A percentile compares a stretch with the other conserved stretches of the same genome.
These are phyloP conservation scores for Azemiops feae DNA, from an alignment of 2,113 vertebrate genomes.

Conservation along the genomic window DNA sequence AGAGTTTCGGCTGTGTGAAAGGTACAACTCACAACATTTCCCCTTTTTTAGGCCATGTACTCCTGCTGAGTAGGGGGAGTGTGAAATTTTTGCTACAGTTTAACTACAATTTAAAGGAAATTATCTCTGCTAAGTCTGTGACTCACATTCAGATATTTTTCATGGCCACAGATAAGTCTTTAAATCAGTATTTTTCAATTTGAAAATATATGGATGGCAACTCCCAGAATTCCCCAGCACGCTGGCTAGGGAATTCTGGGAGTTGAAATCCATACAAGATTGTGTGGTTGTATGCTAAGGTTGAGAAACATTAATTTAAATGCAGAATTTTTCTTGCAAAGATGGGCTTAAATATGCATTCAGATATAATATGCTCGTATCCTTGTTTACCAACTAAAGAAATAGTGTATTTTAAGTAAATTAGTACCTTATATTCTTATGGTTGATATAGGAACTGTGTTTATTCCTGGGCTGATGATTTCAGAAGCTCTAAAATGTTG, in stretches of 20 bases:
- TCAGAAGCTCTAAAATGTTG: not conserved
- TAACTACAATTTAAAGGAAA: not conserved
- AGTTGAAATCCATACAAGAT: not conserved
- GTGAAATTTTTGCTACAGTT: not conserved
- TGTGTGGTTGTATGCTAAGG: not conserved
- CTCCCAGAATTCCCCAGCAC: not conserved
- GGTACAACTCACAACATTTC: slow-evolving; percentile 53
- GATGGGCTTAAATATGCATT: not conserved
- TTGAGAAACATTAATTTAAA: not conserved
- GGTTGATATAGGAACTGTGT: not conserved
- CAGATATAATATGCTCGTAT: not conserved
- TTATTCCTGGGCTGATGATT: not conserved
- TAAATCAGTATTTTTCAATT: not conserved
- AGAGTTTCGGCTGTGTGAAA: slow-evolving; percentile 81
- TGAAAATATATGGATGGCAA: not conserved
- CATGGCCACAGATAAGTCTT: not conserved
- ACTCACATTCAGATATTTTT: not conserved
- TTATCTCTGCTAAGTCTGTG: not conserved
- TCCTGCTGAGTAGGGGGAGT: not conserved
- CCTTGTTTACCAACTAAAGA: not conserved
- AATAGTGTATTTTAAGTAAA: too few relatives aligned
- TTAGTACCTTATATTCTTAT: not conserved
- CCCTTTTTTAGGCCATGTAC: not conserved
- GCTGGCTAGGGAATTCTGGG: not conserved
- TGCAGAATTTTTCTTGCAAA: not conserved